These are phyloP conservation scores for Megalops atlanticus DNA, from an alignment of 2,113 vertebrate species.

Conservation along the genomic window DNA sequence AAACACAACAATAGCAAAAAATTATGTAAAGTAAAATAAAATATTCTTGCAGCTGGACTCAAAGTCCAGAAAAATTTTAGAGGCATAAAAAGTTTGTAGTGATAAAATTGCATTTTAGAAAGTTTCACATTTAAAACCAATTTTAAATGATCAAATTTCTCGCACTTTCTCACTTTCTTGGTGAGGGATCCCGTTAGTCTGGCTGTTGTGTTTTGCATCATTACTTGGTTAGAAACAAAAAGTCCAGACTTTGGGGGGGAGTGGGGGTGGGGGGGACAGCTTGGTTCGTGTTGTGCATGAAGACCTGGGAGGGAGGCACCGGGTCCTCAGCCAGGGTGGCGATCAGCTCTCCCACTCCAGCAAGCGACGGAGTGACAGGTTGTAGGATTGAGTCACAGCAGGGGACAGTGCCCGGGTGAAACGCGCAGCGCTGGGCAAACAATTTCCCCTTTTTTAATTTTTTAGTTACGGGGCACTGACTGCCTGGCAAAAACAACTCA, in stretches of 20 bases:
- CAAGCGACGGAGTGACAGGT: conserved; percentile 51
- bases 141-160: neutral
- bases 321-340: conserved; percentile 37
- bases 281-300: conserved; percentile 8
- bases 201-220: neutral
- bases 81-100: neutral
- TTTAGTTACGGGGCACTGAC: conserved; percentile 33
- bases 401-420: conserved; percentile 31
- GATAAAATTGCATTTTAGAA: neutral
- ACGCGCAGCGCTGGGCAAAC: conserved; percentile 20
- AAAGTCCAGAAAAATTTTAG: too few species aligned
- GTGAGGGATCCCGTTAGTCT: neutral
- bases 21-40: too few species aligned
- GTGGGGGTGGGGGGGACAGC: neutral
- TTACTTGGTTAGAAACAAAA: neutral
- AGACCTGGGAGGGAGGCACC: conserved; percentile 33
- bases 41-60: too few species aligned
- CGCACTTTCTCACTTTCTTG: neutral
- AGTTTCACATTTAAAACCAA: too few species aligned
- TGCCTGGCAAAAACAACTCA: conserved; percentile 54
- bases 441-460: conserved; percentile 14
- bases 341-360: conserved; percentile 51
- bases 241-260: neutral
- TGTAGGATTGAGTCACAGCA: conserved; percentile 55
- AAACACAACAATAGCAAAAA: too few species aligned